phyloP scores from a whole-genome alignment of 2,888 invertebrate genomes.

The Papilio protenor region DNA sequence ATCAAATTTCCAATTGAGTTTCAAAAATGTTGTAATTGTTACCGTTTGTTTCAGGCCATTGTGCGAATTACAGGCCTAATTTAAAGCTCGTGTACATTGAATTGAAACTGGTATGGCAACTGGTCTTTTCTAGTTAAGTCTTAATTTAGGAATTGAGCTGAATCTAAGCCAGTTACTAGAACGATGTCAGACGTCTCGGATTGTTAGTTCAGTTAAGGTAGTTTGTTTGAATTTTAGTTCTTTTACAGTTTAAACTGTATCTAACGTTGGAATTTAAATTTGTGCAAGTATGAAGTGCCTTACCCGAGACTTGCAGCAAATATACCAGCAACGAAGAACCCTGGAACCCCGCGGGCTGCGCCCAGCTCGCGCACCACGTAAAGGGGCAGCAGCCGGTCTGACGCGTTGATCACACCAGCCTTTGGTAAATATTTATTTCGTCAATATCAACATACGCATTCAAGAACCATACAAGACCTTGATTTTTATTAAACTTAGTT shows the following conservation, averaged over 20 bases:
- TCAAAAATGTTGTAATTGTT: neutral
- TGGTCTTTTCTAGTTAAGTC: constrained; percentile 71
- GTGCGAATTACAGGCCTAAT: constrained; percentile 54
- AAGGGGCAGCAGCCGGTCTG: constrained; percentile 93
- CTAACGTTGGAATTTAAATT: neutral
- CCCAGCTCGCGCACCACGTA: constrained; percentile 95
- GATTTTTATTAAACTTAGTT: neutral
- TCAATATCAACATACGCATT: neutral
- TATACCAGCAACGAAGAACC: constrained; percentile 97
- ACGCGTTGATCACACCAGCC: constrained; percentile 86
- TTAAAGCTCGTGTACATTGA: constrained; percentile 55
- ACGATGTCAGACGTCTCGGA: constrained; percentile 56
- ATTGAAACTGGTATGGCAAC: constrained; percentile 72
- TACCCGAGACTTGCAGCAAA: constrained; percentile 98
- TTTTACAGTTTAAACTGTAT: neutral
- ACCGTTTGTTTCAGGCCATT: constrained; percentile 3
- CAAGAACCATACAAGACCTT: neutral
- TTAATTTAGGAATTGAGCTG: constrained; percentile 57
- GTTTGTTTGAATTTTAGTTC: neutral
- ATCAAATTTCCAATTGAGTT: neutral
- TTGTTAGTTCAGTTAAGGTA: constrained; percentile 31
- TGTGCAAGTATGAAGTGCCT: constrained; percentile 6
- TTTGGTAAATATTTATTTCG: constrained; percentile 52
- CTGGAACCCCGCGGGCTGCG: constrained; percentile 90
- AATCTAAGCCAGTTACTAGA: constrained; percentile 60